These are phyloP conservation scores for Stichopus horrens DNA, from an alignment of 53 echinoderm and acorn worm genomes.

Conservation along the genomic window DNA sequence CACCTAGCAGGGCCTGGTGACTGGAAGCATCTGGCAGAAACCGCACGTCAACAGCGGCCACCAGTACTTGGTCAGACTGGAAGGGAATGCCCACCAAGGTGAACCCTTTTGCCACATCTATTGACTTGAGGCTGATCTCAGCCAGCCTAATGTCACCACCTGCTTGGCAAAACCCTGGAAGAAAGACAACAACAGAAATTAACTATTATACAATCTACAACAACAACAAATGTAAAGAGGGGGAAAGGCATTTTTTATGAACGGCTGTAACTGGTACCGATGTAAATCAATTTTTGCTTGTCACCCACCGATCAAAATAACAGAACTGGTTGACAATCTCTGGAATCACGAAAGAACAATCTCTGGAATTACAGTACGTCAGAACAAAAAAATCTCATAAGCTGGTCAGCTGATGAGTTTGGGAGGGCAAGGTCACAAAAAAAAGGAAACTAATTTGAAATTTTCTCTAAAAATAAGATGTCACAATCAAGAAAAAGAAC, in stretches of 20 bases:
- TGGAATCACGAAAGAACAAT: too few relatives aligned
- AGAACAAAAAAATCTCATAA: too few relatives aligned
- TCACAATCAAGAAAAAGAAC: too few relatives aligned
- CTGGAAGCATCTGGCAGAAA: conserved; percentile 90
- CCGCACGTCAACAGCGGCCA: conserved; percentile 90
- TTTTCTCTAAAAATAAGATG: too few relatives aligned
- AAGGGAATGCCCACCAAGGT: conserved; percentile 89
- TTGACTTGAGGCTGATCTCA: conserved; percentile 80
- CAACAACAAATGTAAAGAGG: not conserved
- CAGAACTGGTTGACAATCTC: too few relatives aligned
- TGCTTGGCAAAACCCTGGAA: conserved; percentile 88
- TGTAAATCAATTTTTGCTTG: too few relatives aligned
- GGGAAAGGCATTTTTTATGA: not conserved
- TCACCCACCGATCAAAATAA: too few relatives aligned
- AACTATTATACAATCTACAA: not conserved
- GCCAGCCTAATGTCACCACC: conserved; percentile 94
- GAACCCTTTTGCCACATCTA: conserved; percentile 86
- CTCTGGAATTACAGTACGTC: too few relatives aligned
- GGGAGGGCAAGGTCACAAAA: too few relatives aligned
- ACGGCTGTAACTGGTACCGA: too few relatives aligned
- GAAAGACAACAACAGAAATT: not conserved
- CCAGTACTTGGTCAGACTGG: conserved; percentile 89
- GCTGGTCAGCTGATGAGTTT: too few relatives aligned
- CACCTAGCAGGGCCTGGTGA: conserved; percentile 84
- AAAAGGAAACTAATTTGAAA: too few relatives aligned